phyloP scores from a whole-genome alignment of 1,140 invertebrate genomes.

The Aricia agestis region DNA sequence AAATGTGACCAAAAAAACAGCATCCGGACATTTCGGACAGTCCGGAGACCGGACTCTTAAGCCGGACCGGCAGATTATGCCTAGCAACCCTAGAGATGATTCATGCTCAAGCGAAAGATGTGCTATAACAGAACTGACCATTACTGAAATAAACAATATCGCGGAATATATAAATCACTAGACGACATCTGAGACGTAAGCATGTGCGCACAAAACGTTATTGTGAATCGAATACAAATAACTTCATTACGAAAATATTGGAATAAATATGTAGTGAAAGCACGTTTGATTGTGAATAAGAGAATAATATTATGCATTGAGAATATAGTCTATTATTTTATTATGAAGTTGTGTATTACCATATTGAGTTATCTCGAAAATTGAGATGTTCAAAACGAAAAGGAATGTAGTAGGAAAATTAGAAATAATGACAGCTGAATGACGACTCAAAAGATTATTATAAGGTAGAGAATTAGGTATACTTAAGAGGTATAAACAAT shows the following conservation, averaged over 20 bases:
- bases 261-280: background rate
- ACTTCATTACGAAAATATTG: conserved; percentile 8
- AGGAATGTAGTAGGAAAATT: background rate
- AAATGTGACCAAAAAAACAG: no score
- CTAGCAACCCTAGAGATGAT: conserved; percentile 28
- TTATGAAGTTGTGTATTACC: no score
- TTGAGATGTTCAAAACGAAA: no score
- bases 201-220: background rate
- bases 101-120: conserved; percentile 37
- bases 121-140: conserved; percentile 65
- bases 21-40: no score
- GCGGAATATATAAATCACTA: background rate
- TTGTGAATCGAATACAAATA: conserved; percentile 4
- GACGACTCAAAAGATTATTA: no score
- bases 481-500: no score
- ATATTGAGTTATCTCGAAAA: no score
- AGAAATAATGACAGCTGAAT: no score
- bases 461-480: no score
- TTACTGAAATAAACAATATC: conserved; percentile 70
- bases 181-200: conserved; percentile 47
- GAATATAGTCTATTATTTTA: background rate
- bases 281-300: background rate
- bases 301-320: background rate
- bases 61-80: no score
- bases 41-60: no score